Base-by-base conservation (phyloP, 2,888 invertebrate genomes). In the Siphlonurus alternatus region DNA sequence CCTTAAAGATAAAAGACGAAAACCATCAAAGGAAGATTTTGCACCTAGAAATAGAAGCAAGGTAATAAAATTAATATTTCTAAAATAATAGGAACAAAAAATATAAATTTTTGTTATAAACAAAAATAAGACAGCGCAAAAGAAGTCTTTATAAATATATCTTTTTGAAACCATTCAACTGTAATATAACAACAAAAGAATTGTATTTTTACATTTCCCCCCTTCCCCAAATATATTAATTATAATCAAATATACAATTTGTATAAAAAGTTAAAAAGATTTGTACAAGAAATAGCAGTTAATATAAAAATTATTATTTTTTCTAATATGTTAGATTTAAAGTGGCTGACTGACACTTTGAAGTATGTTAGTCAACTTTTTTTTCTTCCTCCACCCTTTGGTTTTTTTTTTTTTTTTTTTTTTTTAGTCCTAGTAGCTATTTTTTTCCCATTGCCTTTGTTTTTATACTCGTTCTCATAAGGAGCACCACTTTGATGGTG, bases 11-110 rank as follows among this genome's bases (percentile, higher is more conserved):
- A 89, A 88, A 74, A 76, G 88, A 70, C 79, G 89, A 73, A 89
- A 89, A 81, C 80, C 87, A 62, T 88, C 88, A 63, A 88, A 88
- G 73, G 89, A 89, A 74, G 89, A 89, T 75, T 87, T 86, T 77
- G 79, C 84, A 76, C 86, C 74, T 61, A 81, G 88, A 73, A 87
- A 85, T 73, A 82, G 87, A 74, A 88, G 88, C 85, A 89, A 89
- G 88, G 89, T 89, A 88, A 79, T 1, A 59, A 59, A 64, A 23
- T 23, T 24, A n/a, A n/a, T n/a, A n/a, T 15, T 25, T 24, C 19
- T 25, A 24, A 53, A 54, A 54, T 56, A 54, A 3, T 54, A 1
- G 20, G 53, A 19, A 19, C n/a, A 23, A 59, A 20, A 23, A 20
- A 59, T 59, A 23, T 23, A 20, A 23, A 18, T 18, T 19, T 62